Evolutionary conservation across 2,797 vertebrate genomes (phyloP), one percentile per base, ranked within the genome.

Genomic region (Sebastes goodei): DNA sequence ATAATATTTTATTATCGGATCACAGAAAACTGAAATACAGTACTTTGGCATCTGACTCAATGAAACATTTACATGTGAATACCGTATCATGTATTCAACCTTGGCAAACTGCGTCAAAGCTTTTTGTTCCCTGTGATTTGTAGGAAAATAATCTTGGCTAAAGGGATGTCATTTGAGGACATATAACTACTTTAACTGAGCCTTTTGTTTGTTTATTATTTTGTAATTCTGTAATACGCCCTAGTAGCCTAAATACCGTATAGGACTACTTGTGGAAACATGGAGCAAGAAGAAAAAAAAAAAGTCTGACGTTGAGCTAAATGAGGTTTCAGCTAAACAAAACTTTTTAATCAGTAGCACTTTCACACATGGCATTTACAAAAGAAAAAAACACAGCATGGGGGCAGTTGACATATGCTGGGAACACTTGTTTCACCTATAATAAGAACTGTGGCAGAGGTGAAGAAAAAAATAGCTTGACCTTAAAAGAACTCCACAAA

Each of bases 401-500:
- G 70, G 3, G 7, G 7, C 69, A 52, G 32, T 8, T 52, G 52
- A 63, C 33, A 30, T 64, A 49, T 20, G 20, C 56, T 35, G 10
- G 53, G 60, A 57, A 38, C 70, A 67, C 3, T 30, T 30, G 17
- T 61, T 73, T 63, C 56, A 82, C 49, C 33, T 55, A 9, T 63
- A 15, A 78, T 25, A 77, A 67, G n/a, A 76, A 57, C 3, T 61
- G 15, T 78, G 29, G 23, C 27, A 60, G 14, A 29, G 30, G 8
- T 56, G 33, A 59, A 67, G 23, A 23, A 73, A 72, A n/a, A 76
- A 70, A 59, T 55, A 21, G 10, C 55, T 66, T 74, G 62, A 78
- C 27, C 64, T 49, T 60, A 30, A 56, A 56, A 75, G 57, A 53
- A 52, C 59, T 46, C 30, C 29, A 60, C 30, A 74, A 73, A 65